Evolutionary conservation across 2,113 vertebrate species (phyloP).

Genomic region (Oryzias woworae): DNA sequence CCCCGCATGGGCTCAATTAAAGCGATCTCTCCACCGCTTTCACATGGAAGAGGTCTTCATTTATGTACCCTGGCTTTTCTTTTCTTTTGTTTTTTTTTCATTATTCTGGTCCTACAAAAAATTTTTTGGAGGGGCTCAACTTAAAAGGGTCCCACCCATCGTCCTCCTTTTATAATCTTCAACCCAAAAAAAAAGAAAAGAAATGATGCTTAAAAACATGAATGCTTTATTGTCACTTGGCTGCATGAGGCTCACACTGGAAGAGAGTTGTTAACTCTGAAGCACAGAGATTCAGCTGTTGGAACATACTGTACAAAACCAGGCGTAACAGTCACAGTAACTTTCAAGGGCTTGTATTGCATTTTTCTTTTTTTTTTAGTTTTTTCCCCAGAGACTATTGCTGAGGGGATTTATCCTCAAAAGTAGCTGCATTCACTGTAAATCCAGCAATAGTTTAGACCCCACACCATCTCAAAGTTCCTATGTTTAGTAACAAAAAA

Average conservation of each 20-base stretch:
- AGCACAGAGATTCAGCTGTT: conserved; percentile 13
- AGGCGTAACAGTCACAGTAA: neutral
- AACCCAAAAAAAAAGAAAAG: conserved; percentile 53
- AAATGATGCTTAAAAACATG: conserved; percentile 58
- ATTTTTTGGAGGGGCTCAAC: conserved; percentile 65
- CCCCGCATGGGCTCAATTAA: conserved; percentile 70
- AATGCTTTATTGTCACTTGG: conserved; percentile 66
- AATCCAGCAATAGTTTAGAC: conserved; percentile 31
- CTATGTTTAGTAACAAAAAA: neutral
- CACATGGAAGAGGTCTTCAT: conserved; percentile 63
- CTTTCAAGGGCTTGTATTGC: conserved; percentile 43
- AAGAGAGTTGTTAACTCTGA: conserved; percentile 52
- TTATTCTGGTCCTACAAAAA: conserved; percentile 69
- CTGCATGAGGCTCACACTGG: conserved; percentile 45
- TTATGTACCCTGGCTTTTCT: conserved; percentile 66
- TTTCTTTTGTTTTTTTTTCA: too few relatives aligned
- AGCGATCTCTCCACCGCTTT: conserved; percentile 49
- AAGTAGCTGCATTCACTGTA: conserved; percentile 28
- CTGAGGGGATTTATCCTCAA: conserved; percentile 14
- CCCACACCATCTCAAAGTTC: conserved; percentile 1
- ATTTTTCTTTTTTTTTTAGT: neutral
- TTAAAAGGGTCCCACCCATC: conserved; percentile 49
- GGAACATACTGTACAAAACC: neutral
- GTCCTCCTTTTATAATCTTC: conserved; percentile 59
- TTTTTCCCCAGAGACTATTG: conserved; percentile 14